Conservation (phyloP, 2,113 vertebrate genomes). For the Eolophus roseicapilla region DNA sequence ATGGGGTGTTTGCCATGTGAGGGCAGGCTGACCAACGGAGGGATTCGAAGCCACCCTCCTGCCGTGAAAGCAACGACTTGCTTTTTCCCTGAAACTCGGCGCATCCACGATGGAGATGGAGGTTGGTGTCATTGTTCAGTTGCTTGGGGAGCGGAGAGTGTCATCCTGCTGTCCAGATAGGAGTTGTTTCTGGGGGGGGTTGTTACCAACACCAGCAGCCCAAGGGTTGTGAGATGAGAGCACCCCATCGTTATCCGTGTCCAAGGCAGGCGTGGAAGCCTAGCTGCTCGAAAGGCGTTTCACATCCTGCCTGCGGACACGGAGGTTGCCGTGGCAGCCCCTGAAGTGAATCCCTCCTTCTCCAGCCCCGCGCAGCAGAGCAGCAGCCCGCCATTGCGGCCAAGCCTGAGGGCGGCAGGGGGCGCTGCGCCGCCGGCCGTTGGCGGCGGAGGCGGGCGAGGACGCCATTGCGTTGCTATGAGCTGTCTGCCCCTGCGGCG, state of each 20-base stretch:
- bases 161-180: not conserved
- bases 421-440: not conserved
- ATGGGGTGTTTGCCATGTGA: not conserved
- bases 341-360: not conserved
- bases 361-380: too few species aligned
- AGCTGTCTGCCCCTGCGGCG: conserved; percentile 10
- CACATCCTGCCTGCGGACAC: fast-evolving
- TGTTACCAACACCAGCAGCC: not conserved
- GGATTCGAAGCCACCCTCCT: not conserved
- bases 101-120: not conserved
- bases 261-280: not conserved
- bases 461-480: conserved; percentile 50
- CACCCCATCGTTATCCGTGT: not conserved
- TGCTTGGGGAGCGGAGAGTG: not conserved
- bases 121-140: not conserved
- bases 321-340: not conserved
- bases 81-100: not conserved
- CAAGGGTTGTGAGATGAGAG: fast-evolving
- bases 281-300: fast-evolving
- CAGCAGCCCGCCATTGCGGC: not conserved
- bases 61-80: not conserved
- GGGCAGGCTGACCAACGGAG: not conserved
- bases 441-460: not conserved
- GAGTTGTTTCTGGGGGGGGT: fast-evolving
- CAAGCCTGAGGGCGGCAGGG: not conserved